Percentiles rank a stretch among this genome's conserved stretches.
phyloP scores from a whole-genome alignment of 1,140 invertebrate genomes.

The Callitettix versicolor region DNA sequence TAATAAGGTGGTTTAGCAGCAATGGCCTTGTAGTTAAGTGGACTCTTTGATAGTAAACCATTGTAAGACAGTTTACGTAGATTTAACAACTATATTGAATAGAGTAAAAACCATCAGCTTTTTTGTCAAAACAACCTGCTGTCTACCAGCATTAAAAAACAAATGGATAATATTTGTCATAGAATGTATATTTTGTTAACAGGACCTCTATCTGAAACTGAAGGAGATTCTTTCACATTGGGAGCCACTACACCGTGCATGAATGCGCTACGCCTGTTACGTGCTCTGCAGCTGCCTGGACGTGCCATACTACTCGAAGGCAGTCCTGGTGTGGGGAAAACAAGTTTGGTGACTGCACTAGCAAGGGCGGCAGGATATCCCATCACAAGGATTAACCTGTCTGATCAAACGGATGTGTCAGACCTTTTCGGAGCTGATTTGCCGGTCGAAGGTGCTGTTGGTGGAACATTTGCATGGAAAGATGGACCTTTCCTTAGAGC shows the following conservation, averaged over 20 bases:
- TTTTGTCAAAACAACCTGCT: too few species aligned
- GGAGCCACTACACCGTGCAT: conserved; percentile 69
- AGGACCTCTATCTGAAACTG: conserved; percentile 30
- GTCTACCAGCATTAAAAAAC: too few species aligned
- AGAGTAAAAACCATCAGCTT: too few species aligned
- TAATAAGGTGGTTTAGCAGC: too few species aligned
- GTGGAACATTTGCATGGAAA: conserved; percentile 86
- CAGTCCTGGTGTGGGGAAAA: conserved; percentile 94
- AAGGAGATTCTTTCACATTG: conserved; percentile 50
- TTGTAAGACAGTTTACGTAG: too few species aligned
- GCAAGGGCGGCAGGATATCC: conserved; percentile 69
- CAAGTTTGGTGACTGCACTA: conserved; percentile 84
- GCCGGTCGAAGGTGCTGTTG: conserved; percentile 75
- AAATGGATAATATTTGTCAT: too few species aligned
- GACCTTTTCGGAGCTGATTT: conserved; percentile 98
- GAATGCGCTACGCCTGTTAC: conserved; percentile 75
- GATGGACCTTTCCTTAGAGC: conserved; percentile 93
- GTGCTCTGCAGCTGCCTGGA: conserved; percentile 70
- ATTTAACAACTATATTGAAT: too few species aligned
- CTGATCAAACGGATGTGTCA: conserved; percentile 95
- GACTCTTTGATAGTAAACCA: too few species aligned
- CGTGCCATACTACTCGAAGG: conserved; percentile 94
- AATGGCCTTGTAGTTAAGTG: too few species aligned
- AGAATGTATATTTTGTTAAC: too few species aligned
- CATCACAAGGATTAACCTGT: conserved; percentile 89